Evolutionary conservation across 2,113 vertebrate genomes (phyloP).

Genomic region (Gopherus evgoodei): DNA sequence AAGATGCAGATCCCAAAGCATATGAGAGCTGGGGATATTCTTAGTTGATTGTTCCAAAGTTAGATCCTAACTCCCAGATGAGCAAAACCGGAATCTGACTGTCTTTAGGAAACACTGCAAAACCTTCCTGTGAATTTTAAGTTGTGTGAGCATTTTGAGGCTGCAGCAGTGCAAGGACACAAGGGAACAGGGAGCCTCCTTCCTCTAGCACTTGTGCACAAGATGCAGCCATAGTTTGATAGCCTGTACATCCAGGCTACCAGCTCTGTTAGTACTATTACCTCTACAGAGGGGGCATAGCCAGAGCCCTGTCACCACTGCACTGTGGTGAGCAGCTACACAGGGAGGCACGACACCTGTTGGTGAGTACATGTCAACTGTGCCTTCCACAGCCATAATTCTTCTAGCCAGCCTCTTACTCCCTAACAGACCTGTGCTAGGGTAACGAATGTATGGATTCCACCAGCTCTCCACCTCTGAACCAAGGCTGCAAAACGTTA

Average conservation of each 20-base stretch:
- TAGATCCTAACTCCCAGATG: not conserved
- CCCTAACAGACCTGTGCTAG: not conserved
- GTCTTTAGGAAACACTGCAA: not conserved
- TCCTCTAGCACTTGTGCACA: rapidly evolving
- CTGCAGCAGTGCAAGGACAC: not conserved
- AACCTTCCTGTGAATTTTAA: not conserved
- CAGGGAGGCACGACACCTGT: not conserved
- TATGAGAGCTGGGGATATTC: not conserved
- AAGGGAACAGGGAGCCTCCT: not conserved
- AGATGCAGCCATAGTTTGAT: not conserved
- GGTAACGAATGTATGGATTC: not conserved
- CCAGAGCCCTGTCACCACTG: not conserved
- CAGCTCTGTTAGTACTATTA: not conserved
- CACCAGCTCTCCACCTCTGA: not conserved
- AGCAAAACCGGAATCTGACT: not conserved
- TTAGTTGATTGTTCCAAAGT: not conserved
- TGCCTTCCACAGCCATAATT: not conserved
- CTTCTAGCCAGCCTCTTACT: not conserved
- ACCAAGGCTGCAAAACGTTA: not conserved
- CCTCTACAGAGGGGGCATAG: not conserved
- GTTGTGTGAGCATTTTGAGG: not conserved
- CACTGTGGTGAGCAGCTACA: not conserved
- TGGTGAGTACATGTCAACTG: not conserved
- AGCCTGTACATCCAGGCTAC: not conserved
- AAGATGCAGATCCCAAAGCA: not conserved